Evolutionary conservation across 2,888 invertebrate species (phyloP).

Genomic region (Bedellia somnulentella): DNA sequence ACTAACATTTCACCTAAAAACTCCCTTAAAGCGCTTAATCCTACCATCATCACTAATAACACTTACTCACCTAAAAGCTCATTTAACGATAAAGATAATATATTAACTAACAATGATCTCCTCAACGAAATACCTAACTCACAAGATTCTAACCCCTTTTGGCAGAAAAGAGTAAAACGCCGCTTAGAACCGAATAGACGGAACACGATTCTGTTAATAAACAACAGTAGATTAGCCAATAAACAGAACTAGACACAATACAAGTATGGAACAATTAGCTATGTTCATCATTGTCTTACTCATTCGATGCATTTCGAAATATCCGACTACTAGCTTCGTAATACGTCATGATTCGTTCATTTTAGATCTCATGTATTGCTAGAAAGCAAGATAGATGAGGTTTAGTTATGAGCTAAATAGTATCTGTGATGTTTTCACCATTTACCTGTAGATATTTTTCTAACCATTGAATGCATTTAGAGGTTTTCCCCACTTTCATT

Average conservation of each 20-base stretch:
- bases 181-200: conserved; percentile 46
- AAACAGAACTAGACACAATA: too few species aligned
- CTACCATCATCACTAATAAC: conserved; percentile 26
- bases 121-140: too few species aligned
- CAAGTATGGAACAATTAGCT: too few species aligned
- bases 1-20: conserved; percentile 56
- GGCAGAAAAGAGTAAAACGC: conserved; percentile 45
- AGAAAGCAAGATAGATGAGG: conserved; percentile 38
- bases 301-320: too few species aligned
- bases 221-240: conserved; percentile 36
- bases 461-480: too few species aligned
- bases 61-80: conserved; percentile 28
- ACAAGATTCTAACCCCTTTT: conserved; percentile 50
- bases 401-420: conserved; percentile 19
- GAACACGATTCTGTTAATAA: conserved; percentile 52
- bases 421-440: too few species aligned
- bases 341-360: too few species aligned
- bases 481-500: too few species aligned
- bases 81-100: conserved; percentile 14
- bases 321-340: too few species aligned
- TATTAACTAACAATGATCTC: too few species aligned
- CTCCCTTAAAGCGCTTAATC: conserved; percentile 45
- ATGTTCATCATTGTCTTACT: too few species aligned
- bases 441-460: too few species aligned
- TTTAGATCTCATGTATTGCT: conserved; percentile 42